Conservation (phyloP, 2,797 vertebrate species). For the Trachurus trachurus region DNA sequence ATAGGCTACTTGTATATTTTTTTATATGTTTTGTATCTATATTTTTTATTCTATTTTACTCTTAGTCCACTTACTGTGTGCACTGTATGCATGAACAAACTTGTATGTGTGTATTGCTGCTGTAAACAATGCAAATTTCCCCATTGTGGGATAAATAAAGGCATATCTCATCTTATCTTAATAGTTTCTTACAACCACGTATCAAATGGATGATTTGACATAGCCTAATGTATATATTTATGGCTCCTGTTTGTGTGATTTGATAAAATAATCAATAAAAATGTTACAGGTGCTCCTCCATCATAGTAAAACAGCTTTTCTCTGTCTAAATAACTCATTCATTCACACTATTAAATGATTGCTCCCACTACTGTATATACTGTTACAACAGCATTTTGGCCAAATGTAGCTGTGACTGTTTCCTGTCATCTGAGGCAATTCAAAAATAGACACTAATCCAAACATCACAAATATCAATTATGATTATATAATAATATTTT, state of each 20-base stretch:
- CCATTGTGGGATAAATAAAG: no score
- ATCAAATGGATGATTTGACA: no score
- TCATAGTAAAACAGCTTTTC: constrained; percentile 14
- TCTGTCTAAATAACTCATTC: background rate
- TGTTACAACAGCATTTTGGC: background rate
- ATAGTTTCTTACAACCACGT: no score
- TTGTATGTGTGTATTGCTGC: no score
- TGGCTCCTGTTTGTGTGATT: background rate
- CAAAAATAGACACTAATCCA: background rate
- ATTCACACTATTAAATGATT: background rate
- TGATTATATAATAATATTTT: background rate
- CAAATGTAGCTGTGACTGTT: background rate
- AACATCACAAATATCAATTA: constrained; percentile 21
- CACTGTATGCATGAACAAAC: no score
- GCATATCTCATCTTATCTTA: no score
- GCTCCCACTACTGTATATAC: background rate
- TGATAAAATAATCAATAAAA: background rate
- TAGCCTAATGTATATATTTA: no score
- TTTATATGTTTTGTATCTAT: no score
- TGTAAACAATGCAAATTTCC: no score
- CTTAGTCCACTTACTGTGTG: no score
- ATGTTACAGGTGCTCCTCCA: background rate
- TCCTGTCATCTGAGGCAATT: background rate
- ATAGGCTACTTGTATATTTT: no score
- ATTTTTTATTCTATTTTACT: no score